phyloP scores from a whole-genome alignment of 2,113 vertebrate species.

The Callionymus lyra region DNA sequence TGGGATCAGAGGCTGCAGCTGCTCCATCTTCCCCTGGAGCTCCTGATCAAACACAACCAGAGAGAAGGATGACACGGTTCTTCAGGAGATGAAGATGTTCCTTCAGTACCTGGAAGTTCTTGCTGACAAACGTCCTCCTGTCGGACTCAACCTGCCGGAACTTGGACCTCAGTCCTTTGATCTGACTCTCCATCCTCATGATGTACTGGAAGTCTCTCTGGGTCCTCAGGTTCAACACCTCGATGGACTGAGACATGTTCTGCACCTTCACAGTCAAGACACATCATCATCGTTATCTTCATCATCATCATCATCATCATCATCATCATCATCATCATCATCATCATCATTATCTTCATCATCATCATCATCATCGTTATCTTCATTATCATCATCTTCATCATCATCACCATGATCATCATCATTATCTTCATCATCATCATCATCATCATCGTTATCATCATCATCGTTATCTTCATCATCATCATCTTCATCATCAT shows the following conservation, averaged over 20 bases:
- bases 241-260: slow-evolving; percentile 99
- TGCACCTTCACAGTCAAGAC: slow-evolving; percentile 77
- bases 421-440: no score
- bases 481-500: no score
- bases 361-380: no score
- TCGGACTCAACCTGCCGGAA: slow-evolving; percentile 95
- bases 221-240: slow-evolving; percentile 94
- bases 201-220: slow-evolving; percentile 99
- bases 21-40: slow-evolving; percentile 93
- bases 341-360: no score
- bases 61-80: background rate
- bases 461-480: no score
- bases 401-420: no score
- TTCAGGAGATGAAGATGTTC: background rate
- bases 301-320: no score
- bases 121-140: slow-evolving; percentile 87
- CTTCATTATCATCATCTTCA: no score
- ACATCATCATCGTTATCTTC: background rate
- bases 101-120: slow-evolving; percentile 88
- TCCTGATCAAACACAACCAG: slow-evolving; percentile 67
- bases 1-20: slow-evolving; percentile 88
- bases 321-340: no score
- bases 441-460: no score
- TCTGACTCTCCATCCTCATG: slow-evolving; percentile 97
- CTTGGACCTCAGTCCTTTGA: slow-evolving; percentile 92